Evolutionary conservation across 2,888 invertebrate species (phyloP).

Genomic region (Chloroclystis v-ata): DNA sequence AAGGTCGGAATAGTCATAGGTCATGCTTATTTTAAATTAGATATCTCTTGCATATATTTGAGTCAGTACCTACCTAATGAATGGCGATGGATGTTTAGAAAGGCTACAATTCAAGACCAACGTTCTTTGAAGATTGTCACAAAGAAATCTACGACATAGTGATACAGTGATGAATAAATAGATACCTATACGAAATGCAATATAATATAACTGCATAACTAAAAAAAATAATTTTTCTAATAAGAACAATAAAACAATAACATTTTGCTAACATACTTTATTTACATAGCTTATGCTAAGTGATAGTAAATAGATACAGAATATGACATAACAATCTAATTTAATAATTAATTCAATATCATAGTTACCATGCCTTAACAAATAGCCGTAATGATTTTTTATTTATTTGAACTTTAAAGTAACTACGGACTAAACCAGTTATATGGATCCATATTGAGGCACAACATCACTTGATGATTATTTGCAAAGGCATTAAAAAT

Average conservation of each 20-base stretch:
- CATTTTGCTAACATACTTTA: conserved; percentile 18
- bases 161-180: neutral
- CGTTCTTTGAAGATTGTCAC: too few relatives aligned
- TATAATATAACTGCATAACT: too few relatives aligned
- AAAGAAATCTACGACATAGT: too few relatives aligned
- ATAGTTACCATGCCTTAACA: too few relatives aligned
- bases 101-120: too few relatives aligned
- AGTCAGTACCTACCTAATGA: neutral
- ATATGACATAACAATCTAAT: conserved; percentile 1
- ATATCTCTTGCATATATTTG: neutral
- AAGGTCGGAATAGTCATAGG: conserved; percentile 41
- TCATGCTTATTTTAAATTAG: conserved; percentile 41
- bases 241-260: conserved; percentile 6
- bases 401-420: too few relatives aligned
- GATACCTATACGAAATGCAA: too few relatives aligned
- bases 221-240: neutral
- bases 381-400: too few relatives aligned
- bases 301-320: conserved; percentile 38
- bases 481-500: neutral
- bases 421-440: too few relatives aligned
- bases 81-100: neutral
- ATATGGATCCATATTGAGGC: neutral
- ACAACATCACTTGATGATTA: neutral
- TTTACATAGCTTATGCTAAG: conserved; percentile 22
- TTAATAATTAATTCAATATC: too few relatives aligned